Conservation (phyloP, 2,113 vertebrate species). For the Athene cunicularia region DNA sequence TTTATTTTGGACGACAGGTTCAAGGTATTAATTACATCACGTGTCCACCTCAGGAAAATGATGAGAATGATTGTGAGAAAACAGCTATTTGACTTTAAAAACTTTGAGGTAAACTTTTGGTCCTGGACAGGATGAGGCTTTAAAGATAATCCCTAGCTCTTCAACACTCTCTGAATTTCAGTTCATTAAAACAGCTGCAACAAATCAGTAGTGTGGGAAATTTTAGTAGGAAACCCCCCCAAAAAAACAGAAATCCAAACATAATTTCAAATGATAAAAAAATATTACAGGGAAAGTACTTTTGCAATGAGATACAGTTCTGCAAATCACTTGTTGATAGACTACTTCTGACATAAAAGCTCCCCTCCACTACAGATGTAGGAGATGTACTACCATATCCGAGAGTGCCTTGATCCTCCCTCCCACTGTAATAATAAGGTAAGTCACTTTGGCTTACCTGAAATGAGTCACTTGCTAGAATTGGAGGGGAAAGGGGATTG, state of each 20-base stretch:
- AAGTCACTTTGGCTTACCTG: background rate
- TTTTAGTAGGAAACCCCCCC: background rate
- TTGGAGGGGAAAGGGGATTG: background rate
- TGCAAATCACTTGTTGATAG: background rate
- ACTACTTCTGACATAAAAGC: background rate
- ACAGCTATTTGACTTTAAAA: background rate
- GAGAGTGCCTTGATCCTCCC: background rate
- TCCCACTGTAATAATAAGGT: background rate
- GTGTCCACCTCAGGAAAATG: background rate
- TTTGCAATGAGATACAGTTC: background rate
- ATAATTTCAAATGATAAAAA: background rate
- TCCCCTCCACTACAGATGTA: background rate
- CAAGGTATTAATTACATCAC: background rate
- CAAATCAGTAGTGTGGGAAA: background rate
- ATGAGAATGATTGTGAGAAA: background rate
- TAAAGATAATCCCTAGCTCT: background rate
- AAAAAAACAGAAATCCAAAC: background rate
- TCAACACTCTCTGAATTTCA: background rate
- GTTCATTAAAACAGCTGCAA: background rate
- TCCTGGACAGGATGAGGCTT: background rate
- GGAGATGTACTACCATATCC: background rate
- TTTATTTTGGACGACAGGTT: background rate
- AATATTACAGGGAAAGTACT: background rate
- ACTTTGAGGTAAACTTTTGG: background rate
- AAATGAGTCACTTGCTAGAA: background rate